Conservation (phyloP, 1,140 invertebrate genomes). For the Ceratosolen solmsi region DNA sequence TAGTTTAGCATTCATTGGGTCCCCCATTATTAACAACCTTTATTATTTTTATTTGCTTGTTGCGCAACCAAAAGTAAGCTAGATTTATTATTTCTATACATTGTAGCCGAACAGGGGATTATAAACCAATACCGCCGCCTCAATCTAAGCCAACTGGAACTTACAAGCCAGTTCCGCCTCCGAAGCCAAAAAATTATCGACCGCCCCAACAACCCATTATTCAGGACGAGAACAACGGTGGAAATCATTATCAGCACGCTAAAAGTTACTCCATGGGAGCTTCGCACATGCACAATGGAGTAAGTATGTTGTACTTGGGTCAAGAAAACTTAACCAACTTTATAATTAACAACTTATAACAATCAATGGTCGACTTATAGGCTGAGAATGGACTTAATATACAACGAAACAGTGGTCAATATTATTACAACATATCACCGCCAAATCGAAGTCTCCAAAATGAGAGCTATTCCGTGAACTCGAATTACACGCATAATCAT, state of each 20-base stretch:
- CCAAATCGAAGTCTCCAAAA: slow-evolving; percentile 55
- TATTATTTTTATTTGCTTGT: slow-evolving; percentile 34
- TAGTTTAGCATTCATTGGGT: slow-evolving; percentile 60
- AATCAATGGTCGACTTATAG: slow-evolving; percentile 55
- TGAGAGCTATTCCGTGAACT: slow-evolving; percentile 67
- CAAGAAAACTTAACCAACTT: neutral
- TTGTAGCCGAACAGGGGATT: slow-evolving; percentile 69
- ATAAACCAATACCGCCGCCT: slow-evolving; percentile 65
- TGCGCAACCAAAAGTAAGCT: slow-evolving; percentile 56
- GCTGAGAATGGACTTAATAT: slow-evolving; percentile 62
- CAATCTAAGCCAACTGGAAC: slow-evolving; percentile 72
- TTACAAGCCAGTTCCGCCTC: slow-evolving; percentile 92
- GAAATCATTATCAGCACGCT: slow-evolving; percentile 70
- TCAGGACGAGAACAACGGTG: slow-evolving; percentile 66
- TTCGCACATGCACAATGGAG: slow-evolving; percentile 74
- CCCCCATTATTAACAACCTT: neutral
- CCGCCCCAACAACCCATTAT: slow-evolving; percentile 76
- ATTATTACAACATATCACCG: slow-evolving; percentile 78
- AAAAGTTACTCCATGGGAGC: slow-evolving; percentile 73
- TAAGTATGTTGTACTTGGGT: slow-evolving; percentile 54
- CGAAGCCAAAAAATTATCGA: slow-evolving; percentile 92
- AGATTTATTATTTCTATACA: slow-evolving; percentile 58
- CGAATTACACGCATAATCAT: slow-evolving; percentile 73
- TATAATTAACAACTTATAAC: neutral
- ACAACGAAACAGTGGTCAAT: slow-evolving; percentile 72